phyloP scores from a whole-genome alignment of 2,797 vertebrate species.

The Rhabdomys pumilio region DNA sequence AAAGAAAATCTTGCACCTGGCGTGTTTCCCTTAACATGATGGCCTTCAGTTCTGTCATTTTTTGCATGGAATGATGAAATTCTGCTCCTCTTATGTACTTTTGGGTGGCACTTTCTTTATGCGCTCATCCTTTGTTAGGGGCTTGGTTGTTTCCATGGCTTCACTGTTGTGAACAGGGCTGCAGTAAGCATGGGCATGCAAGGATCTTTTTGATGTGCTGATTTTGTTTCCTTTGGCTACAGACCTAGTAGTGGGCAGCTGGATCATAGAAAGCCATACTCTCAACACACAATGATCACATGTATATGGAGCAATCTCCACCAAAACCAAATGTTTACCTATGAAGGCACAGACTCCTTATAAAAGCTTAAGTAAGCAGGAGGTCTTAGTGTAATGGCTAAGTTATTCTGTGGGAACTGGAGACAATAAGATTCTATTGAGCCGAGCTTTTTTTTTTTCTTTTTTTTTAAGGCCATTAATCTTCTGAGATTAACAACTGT shows the following conservation, averaged over 20 bases:
- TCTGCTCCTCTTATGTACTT: neutral
- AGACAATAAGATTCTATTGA: conserved; percentile 22
- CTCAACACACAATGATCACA: neutral
- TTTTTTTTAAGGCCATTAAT: neutral
- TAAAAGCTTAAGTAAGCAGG: neutral
- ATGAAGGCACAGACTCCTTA: neutral
- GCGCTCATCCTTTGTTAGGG: neutral
- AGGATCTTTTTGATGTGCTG: neutral
- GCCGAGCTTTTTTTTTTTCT: conserved; percentile 8
- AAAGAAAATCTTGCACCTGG: neutral
- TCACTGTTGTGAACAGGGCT: neutral
- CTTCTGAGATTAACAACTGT: neutral
- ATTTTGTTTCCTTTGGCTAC: conserved; percentile 22
- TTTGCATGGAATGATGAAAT: neutral
- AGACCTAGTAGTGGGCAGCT: neutral
- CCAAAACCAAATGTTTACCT: neutral
- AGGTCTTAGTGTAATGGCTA: neutral
- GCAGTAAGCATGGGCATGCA: neutral
- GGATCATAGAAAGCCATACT: neutral
- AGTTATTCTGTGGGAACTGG: conserved; percentile 16
- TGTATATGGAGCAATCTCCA: neutral
- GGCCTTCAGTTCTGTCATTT: neutral
- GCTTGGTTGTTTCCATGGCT: neutral
- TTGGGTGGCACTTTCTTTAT: rapidly evolving
- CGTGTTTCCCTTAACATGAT: neutral